Evolutionary conservation across 2,113 vertebrate genomes (phyloP).

Genomic region (Bucco capensis): DNA sequence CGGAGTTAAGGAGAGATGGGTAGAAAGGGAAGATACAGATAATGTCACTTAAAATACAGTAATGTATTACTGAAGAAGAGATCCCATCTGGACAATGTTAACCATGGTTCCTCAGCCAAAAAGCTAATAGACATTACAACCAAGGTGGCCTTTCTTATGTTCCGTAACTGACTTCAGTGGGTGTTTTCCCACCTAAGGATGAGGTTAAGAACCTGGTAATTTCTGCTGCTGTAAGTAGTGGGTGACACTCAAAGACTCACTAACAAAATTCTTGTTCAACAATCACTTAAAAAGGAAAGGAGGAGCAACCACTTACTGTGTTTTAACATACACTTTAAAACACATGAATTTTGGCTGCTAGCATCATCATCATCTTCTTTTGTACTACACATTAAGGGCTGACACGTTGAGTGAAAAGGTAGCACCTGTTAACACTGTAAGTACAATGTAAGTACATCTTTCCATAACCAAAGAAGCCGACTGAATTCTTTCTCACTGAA

Average conservation of each 20-base stretch:
- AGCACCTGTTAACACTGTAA: neutral
- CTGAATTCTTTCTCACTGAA: neutral
- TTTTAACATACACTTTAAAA: conserved; percentile 5
- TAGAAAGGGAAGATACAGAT: neutral
- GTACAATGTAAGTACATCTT: neutral
- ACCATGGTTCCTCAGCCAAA: neutral
- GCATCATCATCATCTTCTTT: neutral
- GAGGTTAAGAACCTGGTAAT: neutral
- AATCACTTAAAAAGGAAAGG: neutral
- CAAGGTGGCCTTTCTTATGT: neutral
- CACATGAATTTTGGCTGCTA: neutral
- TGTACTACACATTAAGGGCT: neutral
- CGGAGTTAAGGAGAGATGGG: neutral
- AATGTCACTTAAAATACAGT: neutral
- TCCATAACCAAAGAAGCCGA: neutral
- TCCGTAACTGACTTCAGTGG: neutral
- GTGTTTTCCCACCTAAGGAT: neutral
- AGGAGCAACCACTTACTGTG: neutral
- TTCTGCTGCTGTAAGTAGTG: neutral
- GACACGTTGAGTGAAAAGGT: neutral
- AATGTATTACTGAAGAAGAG: neutral
- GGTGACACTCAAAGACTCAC: neutral
- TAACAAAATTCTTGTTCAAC: neutral
- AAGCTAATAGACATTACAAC: neutral
- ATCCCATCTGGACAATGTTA: neutral